Evolutionary conservation across 2,113 vertebrate species (phyloP), one percentile per base, ranked within the genome.

Genomic region (Salvelinus namaycush): DNA sequence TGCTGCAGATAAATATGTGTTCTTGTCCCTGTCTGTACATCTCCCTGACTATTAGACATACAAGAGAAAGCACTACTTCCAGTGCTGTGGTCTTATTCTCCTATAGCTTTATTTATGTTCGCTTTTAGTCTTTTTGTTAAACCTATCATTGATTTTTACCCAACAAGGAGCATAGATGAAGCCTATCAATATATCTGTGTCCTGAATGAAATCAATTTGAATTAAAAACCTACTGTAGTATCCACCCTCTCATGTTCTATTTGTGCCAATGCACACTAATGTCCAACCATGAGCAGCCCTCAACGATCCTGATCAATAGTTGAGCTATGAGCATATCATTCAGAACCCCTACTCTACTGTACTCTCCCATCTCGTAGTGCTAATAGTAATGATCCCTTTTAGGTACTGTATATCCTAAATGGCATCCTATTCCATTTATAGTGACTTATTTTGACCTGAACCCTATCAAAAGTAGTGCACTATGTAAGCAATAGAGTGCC

Each of bases 111-210:
- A 77, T 77, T 83, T 81, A 44, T 44, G 8, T 44, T 44, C 39
- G 9, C 39, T 44, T 44, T 44, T 44, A 11, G 39, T 44, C 39
- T 44, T 44, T 44, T 44, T 44, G 8, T 44, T 44, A 75, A 39
- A 75, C 68, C 78, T 80, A 66, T 68, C 70, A 92, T 90, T 79
- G 89, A 92, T 90, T 91, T 87, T 81, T 26, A 26, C 68, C 76
- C 77, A 81, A 81, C 78, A 75, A 86, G 81, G 75, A 44, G 39
- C 39, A 44, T 11, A 88, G 79, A 76, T 82, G 78, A 85, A 74
- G 79, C 74, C 84, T 87, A 86, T 90, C 85, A 87, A 90, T 91
- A 87, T 85, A 83, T 88, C 79, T 70, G 82, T 85, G 88, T 79
- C 39, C 39, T 44, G 39, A 44, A 44, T 86, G 31, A 85, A 87